Evolutionary conservation across 1,140 invertebrate genomes (phyloP).

Genomic region (Agraylea sexmaculata): DNA sequence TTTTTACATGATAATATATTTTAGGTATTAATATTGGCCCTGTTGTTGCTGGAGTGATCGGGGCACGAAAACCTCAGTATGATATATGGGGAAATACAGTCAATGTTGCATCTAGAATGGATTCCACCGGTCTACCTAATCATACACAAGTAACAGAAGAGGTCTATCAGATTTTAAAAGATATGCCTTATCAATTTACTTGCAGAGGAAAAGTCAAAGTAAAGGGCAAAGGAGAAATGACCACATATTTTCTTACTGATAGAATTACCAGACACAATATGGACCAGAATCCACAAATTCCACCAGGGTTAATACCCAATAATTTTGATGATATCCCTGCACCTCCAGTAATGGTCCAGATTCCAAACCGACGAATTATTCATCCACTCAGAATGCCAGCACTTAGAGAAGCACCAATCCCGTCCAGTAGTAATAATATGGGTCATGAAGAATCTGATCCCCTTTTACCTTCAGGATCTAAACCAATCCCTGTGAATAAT

Average conservation of each 20-base stretch:
- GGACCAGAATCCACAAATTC: constrained; percentile 25
- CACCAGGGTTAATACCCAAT: constrained; percentile 30
- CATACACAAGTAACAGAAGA: constrained; percentile 81
- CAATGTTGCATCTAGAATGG: constrained; percentile 84
- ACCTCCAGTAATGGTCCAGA: constrained; percentile 52
- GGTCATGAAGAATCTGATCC: constrained; percentile 54
- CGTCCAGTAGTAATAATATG: constrained; percentile 26
- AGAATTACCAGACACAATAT: constrained; percentile 47
- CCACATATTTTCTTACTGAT: constrained; percentile 78
- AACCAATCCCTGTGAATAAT: constrained; percentile 39
- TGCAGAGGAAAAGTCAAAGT: constrained; percentile 81
- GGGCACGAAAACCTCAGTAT: constrained; percentile 87
- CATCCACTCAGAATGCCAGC: constrained; percentile 33
- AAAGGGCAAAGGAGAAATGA: constrained; percentile 90
- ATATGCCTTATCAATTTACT: constrained; percentile 63
- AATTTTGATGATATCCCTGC: constrained; percentile 58
- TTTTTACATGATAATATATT: constrained; percentile 9
- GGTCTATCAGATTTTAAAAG: constrained; percentile 58
- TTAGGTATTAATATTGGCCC: constrained; percentile 82
- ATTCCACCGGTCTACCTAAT: constrained; percentile 73
- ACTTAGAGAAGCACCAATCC: constrained; percentile 27
- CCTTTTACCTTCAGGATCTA: constrained; percentile 43
- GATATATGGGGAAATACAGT: constrained; percentile 96
- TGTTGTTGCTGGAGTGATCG: constrained; percentile 89
- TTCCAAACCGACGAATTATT: constrained; percentile 34